phyloP scores from a whole-genome alignment of 2,797 vertebrate genomes.

The Arrhamphus sclerolepis region DNA sequence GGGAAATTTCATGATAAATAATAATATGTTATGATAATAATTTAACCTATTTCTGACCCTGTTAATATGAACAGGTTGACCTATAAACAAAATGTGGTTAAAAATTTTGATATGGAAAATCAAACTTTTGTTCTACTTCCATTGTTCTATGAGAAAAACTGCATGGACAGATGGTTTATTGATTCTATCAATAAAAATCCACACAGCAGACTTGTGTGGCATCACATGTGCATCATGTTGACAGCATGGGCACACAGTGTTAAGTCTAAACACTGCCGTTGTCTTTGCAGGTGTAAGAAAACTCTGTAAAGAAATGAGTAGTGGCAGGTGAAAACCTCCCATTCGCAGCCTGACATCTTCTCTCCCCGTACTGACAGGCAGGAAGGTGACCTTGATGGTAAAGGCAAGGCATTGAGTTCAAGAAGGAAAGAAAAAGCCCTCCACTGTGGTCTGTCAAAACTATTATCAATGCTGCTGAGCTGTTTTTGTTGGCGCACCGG shows the following conservation, averaged over 20 bases:
- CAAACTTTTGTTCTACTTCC: no score
- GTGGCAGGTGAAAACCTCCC: constrained; percentile 53
- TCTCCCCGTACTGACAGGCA: constrained; percentile 25
- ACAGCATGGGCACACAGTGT: not conserved
- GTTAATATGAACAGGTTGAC: no score
- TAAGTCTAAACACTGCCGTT: constrained; percentile 23
- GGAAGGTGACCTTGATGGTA: constrained; percentile 75
- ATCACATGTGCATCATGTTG: constrained; percentile 6
- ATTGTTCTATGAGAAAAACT: no score
- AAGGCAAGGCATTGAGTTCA: constrained; percentile 46
- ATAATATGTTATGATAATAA: no score
- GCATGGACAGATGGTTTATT: no score
- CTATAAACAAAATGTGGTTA: no score
- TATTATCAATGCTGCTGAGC: constrained; percentile 76
- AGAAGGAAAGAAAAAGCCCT: constrained; percentile 31
- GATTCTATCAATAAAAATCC: no score
- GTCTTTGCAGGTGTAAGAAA: constrained; percentile 20
- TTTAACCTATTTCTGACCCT: no score
- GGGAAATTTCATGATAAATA: no score
- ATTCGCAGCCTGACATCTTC: constrained; percentile 43
- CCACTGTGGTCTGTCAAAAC: constrained; percentile 72
- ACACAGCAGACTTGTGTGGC: not conserved
- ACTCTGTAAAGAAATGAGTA: constrained; percentile 24
- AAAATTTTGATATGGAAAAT: no score
- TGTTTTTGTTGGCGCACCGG: constrained; percentile 47